Evolutionary conservation across 2,888 invertebrate genomes (phyloP).

Genomic region (Dichetophora obliterata): DNA sequence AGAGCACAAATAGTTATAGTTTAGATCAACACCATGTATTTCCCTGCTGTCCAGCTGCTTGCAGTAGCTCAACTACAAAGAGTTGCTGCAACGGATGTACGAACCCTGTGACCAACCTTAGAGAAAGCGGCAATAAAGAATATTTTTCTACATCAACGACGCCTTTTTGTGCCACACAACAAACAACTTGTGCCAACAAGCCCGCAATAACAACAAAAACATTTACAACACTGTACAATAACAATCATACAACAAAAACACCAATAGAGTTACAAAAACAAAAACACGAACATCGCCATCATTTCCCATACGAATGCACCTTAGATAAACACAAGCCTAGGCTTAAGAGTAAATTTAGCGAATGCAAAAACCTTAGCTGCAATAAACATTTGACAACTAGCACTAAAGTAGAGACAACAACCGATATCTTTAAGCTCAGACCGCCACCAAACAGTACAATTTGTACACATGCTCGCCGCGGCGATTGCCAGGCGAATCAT

Average conservation of each 20-base stretch:
- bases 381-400: background rate
- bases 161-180: background rate
- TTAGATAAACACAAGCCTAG: constrained; percentile 38
- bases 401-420: constrained; percentile 39
- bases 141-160: constrained; percentile 5
- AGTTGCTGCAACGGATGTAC: background rate
- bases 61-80: too few species aligned
- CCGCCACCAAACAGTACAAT: constrained; percentile 25
- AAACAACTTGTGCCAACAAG: background rate
- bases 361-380: constrained; percentile 2
- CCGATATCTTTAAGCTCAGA: constrained; percentile 27
- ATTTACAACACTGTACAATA: constrained; percentile 32
- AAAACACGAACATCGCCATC: constrained; percentile 43
- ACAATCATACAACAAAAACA: constrained; percentile 33
- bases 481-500: constrained; percentile 8
- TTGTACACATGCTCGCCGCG: background rate
- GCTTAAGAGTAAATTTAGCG: constrained; percentile 17
- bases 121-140: background rate
- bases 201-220: background rate
- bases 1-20: constrained; percentile 8
- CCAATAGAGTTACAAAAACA: constrained; percentile 43
- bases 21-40: constrained; percentile 3
- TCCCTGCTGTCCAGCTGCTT: background rate
- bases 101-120: background rate
- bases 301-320: constrained; percentile 44